These are phyloP conservation scores for Tolmerus cingulatus DNA, from an alignment of 2,888 invertebrate genomes.

Conservation along the genomic window DNA sequence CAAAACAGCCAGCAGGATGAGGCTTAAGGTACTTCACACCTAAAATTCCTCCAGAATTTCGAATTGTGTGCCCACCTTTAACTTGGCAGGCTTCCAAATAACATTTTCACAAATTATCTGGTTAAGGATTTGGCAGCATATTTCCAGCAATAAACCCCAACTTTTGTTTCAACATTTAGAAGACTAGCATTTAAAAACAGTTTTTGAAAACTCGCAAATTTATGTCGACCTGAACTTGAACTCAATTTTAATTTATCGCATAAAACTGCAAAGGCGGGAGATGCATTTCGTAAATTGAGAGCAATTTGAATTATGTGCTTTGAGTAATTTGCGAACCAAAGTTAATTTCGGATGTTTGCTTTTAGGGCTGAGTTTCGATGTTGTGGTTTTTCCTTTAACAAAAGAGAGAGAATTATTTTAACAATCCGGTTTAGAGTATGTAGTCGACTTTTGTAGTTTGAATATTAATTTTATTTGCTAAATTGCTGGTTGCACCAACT, in stretches of 20 bases:
- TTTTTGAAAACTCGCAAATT: neutral
- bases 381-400: neutral
- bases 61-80: neutral
- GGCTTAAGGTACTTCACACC: neutral
- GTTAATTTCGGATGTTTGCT: neutral
- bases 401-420: neutral
- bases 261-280: neutral
- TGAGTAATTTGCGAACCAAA: neutral
- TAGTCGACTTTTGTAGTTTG: neutral
- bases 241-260: neutral
- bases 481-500: neutral
- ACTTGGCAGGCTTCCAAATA: neutral
- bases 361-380: neutral
- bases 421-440: neutral
- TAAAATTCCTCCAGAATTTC: neutral
- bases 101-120: neutral
- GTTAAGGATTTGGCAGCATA: neutral
- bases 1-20: neutral
- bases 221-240: neutral
- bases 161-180: neutral
- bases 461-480: neutral
- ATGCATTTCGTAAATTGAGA: neutral
- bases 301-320: neutral
- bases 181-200: neutral
- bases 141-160: neutral